Evolutionary conservation across 2,888 invertebrate genomes (phyloP), one percentile per base, ranked within the genome.

Genomic region (Trachelus tabidus): DNA sequence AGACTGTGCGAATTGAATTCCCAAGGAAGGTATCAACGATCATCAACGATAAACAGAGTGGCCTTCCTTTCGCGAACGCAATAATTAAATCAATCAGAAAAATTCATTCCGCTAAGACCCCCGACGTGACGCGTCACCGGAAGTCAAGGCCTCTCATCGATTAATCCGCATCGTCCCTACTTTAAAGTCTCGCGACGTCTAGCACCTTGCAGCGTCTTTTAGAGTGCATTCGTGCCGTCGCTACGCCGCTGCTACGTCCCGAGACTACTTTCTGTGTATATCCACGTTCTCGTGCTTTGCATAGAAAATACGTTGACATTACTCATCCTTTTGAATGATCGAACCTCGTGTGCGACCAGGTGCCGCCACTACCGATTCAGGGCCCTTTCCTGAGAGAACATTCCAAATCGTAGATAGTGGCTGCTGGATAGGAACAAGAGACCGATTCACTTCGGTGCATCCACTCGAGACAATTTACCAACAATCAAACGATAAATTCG

Each of bases 261-360:
- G 9, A 9, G 56, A 56, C 56, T 23, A 56, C 23, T 56, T 9
- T 56, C 56, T 23, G 56, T 23, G 23, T 56, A 56, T 56, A 23
- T 56, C 2, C 56, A 23, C 23, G 23, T 77, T 73, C 81, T 78
- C 81, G 37, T 79, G 76, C 77, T 83, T 84, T 82, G 88, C 87
- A 88, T 86, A 85, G 81, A 80, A 84, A 88, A 76, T 74, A 81
- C 56, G 78, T 79, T 74, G 79, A 80, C 79, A 83, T 85, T 84
- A 84, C 85, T 85, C 83, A 83, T 87, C 80, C 82, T 78, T 79
- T 81, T 79, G 84, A 84, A 87, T 83, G 83, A 86, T 85, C 81
- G 81, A 81, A 78, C 73, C 80, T 85, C 84, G 83, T 87, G 85
- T 83, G 79, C 82, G 85, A 82, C 79, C 81, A 69, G 76, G 56